phyloP scores from a whole-genome alignment of 2,797 vertebrate species.

The Nothura maculosa region DNA sequence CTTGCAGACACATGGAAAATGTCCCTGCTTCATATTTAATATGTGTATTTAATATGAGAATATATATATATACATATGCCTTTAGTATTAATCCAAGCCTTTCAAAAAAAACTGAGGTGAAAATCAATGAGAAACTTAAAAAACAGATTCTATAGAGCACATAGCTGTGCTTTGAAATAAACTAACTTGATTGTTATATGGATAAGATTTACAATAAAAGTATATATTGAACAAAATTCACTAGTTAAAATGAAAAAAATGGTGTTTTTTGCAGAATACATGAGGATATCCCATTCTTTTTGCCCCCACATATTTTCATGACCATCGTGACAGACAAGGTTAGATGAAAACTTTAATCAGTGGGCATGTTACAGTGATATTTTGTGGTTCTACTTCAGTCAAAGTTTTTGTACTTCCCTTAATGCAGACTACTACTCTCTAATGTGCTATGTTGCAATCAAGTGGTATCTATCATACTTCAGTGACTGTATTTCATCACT shows the following conservation, averaged over 20 bases:
- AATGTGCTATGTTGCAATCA: neutral
- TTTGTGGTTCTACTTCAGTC: neutral
- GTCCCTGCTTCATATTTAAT: neutral
- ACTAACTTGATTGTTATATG: neutral
- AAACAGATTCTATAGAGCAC: neutral
- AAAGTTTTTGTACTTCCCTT: neutral
- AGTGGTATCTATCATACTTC: neutral
- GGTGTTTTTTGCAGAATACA: fast-evolving
- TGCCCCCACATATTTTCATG: neutral
- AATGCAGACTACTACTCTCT: neutral
- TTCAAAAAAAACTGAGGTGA: neutral
- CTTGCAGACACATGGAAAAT: neutral
- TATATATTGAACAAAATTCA: neutral
- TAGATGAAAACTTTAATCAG: neutral
- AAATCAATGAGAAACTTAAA: neutral
- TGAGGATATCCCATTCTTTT: neutral
- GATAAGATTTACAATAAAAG: neutral
- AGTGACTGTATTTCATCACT: neutral
- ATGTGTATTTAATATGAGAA: neutral
- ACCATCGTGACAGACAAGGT: neutral
- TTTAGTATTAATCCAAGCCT: neutral
- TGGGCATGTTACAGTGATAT: neutral
- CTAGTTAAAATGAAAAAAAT: neutral
- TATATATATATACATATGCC: neutral
- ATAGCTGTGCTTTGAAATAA: neutral